These are phyloP conservation scores for Cassiopea andromeda DNA, from an alignment of 30 jellyfish, hydroid and myxozoan genomes.

Conservation along the genomic window DNA sequence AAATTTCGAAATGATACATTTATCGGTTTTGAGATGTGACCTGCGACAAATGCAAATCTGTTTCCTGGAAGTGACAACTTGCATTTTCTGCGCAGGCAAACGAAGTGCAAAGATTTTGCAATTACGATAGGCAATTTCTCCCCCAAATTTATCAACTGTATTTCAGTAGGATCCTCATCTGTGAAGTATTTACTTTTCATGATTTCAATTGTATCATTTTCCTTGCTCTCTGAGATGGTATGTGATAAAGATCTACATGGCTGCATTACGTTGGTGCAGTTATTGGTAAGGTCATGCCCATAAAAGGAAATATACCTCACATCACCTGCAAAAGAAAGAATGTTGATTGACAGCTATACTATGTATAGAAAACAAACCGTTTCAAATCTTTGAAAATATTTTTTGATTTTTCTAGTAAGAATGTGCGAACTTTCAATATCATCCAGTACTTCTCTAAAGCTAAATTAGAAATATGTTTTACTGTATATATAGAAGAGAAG, in stretches of 20 bases:
- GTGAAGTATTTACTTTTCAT: too few species aligned
- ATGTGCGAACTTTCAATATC: too few species aligned
- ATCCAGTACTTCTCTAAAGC: too few species aligned
- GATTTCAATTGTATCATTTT: constrained; percentile 28
- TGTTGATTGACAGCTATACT: too few species aligned
- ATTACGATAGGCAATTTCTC: neutral
- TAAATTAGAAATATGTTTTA: too few species aligned
- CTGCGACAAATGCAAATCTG: constrained; percentile 23
- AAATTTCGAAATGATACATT: constrained; percentile 21
- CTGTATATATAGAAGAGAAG: too few species aligned
- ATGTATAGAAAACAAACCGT: too few species aligned
- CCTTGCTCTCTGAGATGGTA: constrained; percentile 18
- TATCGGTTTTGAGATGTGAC: neutral
- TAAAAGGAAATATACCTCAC: constrained; percentile 18
- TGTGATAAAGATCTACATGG: constrained; percentile 49
- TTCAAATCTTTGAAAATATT: too few species aligned
- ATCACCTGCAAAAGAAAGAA: neutral
- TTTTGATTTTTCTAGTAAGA: too few species aligned
- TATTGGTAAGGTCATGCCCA: constrained; percentile 32
- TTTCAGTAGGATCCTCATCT: neutral
- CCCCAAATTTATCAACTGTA: neutral
- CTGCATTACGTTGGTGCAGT: constrained; percentile 13
- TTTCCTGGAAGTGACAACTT: neutral
- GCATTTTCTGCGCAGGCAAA: constrained; percentile 26
- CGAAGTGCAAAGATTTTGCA: constrained; percentile 31